Conservation (phyloP, 2,797 vertebrate genomes). For the Borostomias antarcticus region DNA sequence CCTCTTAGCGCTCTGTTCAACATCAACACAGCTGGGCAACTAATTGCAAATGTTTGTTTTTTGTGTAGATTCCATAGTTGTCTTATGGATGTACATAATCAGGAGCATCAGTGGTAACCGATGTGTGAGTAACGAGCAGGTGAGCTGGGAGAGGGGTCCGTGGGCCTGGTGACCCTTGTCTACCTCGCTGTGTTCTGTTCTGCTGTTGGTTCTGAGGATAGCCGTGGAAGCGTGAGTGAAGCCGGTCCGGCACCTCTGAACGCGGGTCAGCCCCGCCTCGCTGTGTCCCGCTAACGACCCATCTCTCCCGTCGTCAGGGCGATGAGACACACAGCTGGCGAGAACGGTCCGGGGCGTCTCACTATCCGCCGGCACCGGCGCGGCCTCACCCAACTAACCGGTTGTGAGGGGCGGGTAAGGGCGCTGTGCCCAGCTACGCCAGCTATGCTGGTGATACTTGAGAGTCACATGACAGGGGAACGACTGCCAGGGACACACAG, state of each 20-base stretch:
- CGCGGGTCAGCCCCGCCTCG: not conserved
- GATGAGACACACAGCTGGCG: slow-evolving; percentile 52
- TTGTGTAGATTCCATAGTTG: not conserved
- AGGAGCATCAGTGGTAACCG: too few relatives aligned
- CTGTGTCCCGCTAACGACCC: slow-evolving; percentile 24
- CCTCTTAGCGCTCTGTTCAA: not conserved
- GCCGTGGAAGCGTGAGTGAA: not conserved
- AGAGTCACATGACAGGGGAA: slow-evolving; percentile 23
- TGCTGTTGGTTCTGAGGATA: too few relatives aligned
- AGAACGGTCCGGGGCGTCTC: slow-evolving; percentile 29
- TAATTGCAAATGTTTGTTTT: not conserved
- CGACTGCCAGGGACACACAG: not conserved
- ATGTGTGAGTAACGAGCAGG: too few relatives aligned
- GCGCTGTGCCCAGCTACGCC: slow-evolving; percentile 25
- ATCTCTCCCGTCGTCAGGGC: slow-evolving; percentile 39
- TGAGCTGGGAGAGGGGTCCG: too few relatives aligned
- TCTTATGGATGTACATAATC: not conserved
- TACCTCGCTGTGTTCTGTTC: too few relatives aligned
- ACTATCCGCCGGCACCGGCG: slow-evolving; percentile 46
- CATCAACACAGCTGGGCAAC: not conserved
- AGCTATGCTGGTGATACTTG: slow-evolving; percentile 28
- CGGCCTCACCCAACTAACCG: slow-evolving; percentile 47
- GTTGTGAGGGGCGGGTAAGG: slow-evolving; percentile 45
- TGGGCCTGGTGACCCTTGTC: too few relatives aligned
- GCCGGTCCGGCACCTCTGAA: too few relatives aligned